Base-by-base conservation (phyloP, 2,113 vertebrate genomes). In the Anser brachyrhynchus region DNA sequence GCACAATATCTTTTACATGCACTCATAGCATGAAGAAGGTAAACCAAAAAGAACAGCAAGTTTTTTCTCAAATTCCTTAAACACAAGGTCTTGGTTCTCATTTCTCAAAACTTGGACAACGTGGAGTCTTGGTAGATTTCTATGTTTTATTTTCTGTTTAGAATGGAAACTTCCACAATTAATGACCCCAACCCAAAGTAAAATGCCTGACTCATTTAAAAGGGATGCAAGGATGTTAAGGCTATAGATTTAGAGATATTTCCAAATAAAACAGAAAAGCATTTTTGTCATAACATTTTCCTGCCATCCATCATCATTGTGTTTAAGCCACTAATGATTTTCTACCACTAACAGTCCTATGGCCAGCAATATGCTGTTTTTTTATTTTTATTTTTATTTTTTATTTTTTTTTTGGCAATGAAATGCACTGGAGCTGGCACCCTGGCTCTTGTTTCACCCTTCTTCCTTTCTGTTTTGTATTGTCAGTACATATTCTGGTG, bases 1-100 rank as follows among this genome's bases (percentile, higher is more conserved):
- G 5, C 4, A 12, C 0, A 0, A 9, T 33, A 33, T 25, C 23
- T 20, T 64, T 80, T 46, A 65, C 2, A 0, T 1, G 3, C 8
- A 37, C 25, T 89, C 21, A 44, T 0, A 6, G 37, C 25, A 11
- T 4, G 35, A 41, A 70, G 29, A 78, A 71, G 51, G 46, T 11
- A 67, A 71, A 82, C 35, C n/a, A 5, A 76, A 76, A 89, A 76
- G 11, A 18, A 0, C 7, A 25, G 41, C 5, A 59, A 8, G 3
- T 19, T 21, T 77, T 83, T 80, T 17, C 16, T 52, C 15, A 74
- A 64, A 74, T 88, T 64, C 29, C 28, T 69, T 19, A 59, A 66
- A 29, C 13, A 43, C 70, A 74, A 69, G 8, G 11, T 58, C 31
- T 35, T 41, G 8, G 6, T 31, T 89, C 94, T 74, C 15, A 12